These are phyloP conservation scores for Grammomys dolichurus DNA, from an alignment of 2,113 vertebrate genomes.

Conservation along the genomic window DNA sequence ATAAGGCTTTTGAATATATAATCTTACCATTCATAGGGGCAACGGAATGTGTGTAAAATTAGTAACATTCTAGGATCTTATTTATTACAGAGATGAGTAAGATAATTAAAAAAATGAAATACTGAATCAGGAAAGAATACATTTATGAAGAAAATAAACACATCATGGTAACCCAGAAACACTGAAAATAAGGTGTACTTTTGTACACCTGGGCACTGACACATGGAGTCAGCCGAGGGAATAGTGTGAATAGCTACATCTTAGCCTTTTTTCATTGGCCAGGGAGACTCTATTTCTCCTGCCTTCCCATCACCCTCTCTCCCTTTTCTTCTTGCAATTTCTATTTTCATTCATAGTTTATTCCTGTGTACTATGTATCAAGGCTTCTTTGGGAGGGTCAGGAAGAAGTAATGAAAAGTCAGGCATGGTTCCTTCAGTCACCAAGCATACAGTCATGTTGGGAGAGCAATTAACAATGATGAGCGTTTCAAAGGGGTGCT, in stretches of 20 bases:
- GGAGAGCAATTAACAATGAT: not conserved
- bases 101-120: not conserved
- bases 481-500: not conserved
- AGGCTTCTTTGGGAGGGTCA: not conserved
- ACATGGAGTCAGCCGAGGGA: not conserved
- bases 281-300: not conserved
- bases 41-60: not conserved
- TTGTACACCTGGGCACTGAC: not conserved
- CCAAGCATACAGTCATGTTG: not conserved
- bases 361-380: not conserved
- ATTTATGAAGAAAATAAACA: not conserved
- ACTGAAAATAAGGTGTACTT: not conserved
- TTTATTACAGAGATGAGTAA: not conserved
- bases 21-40: not conserved
- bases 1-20: not conserved
- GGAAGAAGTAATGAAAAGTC: not conserved
- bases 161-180: not conserved
- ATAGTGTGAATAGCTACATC: not conserved
- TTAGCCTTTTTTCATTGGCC: not conserved
- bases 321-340: not conserved
- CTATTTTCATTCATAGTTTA: not conserved
- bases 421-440: not conserved
- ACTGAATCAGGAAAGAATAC: not conserved
- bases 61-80: not conserved
- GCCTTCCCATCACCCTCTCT: not conserved